Percentiles rank a stretch among this genome's conserved stretches.
Evolutionary conservation across 2,113 vertebrate species (phyloP).

Genomic region (Ailuropoda melanoleuca): DNA sequence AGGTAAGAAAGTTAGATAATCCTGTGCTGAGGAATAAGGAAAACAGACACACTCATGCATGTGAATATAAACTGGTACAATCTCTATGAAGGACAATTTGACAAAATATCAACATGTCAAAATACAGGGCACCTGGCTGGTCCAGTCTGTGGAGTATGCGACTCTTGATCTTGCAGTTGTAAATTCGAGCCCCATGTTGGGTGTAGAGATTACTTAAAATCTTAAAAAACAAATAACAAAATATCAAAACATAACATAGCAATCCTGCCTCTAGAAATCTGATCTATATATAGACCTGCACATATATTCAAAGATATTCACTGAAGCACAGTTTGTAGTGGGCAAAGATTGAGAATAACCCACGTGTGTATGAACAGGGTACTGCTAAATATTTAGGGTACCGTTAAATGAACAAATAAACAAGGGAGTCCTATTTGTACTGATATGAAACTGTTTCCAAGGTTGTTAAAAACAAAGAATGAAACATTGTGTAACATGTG

Average conservation of each 20-base stretch:
- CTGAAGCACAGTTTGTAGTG: not conserved
- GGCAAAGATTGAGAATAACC: not conserved
- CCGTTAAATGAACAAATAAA: not conserved
- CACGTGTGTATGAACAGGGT: not conserved
- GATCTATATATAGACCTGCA: not conserved
- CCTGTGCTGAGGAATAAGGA: not conserved
- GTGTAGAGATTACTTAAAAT: not conserved
- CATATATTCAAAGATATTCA: not conserved
- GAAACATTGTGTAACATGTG: not conserved
- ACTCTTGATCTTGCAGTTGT: not conserved
- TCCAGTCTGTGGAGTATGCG: not conserved
- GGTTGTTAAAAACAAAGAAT: conserved; percentile 12
- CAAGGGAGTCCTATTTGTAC: not conserved
- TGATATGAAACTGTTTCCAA: not conserved
- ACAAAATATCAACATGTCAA: not conserved
- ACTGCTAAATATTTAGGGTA: not conserved
- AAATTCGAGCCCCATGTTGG: not conserved
- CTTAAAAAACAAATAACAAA: not conserved
- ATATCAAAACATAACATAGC: not conserved
- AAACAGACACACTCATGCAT: too few relatives aligned
- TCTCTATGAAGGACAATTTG: not conserved
- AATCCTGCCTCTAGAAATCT: not conserved
- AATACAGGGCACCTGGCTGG: not conserved
- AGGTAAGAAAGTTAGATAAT: not conserved
- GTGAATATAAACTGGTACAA: not conserved